phyloP scores from a whole-genome alignment of 2,113 vertebrate species.

The Rhipidura dahli region DNA sequence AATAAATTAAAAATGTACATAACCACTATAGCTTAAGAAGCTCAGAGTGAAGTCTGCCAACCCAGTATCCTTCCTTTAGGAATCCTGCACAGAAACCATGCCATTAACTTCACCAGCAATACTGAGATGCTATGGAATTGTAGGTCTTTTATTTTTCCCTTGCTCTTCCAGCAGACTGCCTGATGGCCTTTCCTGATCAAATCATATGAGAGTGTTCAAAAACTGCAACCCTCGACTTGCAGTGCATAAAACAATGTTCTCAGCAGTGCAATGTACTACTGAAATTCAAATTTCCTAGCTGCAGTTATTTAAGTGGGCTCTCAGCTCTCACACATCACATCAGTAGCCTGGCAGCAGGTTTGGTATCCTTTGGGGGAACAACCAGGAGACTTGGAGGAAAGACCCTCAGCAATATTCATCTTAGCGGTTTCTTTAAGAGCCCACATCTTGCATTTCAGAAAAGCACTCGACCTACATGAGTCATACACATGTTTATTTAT shows the following conservation, averaged over 20 bases:
- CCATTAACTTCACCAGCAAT: not conserved
- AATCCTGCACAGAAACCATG: not conserved
- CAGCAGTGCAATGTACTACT: not conserved
- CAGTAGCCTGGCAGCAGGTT: not conserved
- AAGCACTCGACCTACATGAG: conserved; percentile 27
- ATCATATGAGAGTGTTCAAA: not conserved
- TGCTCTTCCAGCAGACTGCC: not conserved
- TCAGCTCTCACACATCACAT: not conserved
- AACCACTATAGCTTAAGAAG: not conserved
- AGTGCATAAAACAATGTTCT: not conserved
- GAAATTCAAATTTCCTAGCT: not conserved
- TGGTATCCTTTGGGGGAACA: not conserved
- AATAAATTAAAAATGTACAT: conserved; percentile 50
- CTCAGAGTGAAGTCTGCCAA: not conserved
- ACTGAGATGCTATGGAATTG: not conserved
- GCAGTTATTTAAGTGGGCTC: not conserved
- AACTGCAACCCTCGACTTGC: not conserved
- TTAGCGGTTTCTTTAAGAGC: conserved; percentile 7
- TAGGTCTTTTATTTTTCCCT: not conserved
- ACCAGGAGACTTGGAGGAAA: not conserved
- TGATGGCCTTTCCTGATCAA: not conserved
- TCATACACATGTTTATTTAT: conserved; percentile 47
- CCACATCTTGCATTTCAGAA: not conserved
- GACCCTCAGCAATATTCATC: not conserved
- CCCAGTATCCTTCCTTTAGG: not conserved